Base-by-base conservation (phyloP, 30 jellyfish, hydroid and myxozoan genomes). In the Morbakka virulenta region DNA sequence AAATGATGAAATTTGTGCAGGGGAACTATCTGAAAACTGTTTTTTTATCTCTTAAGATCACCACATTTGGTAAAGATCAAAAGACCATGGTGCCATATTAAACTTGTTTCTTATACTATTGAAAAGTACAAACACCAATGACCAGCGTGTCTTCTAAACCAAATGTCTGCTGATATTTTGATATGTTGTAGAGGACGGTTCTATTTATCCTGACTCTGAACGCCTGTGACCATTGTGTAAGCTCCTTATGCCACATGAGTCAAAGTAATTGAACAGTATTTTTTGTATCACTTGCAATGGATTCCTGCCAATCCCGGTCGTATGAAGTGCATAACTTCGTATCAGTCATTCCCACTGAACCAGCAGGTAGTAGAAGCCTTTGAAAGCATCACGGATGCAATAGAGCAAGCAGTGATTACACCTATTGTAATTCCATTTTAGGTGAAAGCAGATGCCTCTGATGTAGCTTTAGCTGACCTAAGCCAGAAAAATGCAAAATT, bases 31-130 rank as follows among this genome's bases (percentile, higher is more conserved):
- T 80, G 20, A 61, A 35, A 11, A 78, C 31, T 36, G 49, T 62
- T 32, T 80, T 41, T 66, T 63, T 87, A 25, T 85, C 66, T 53
- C 9, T 77, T 13, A 87, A 85, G 48, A 28, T 85, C 21, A 76
- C 93, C n/a, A 28, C 77, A 25, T 77, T 81, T 61, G 96, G 87
- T 20, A 52, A 36, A 57, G 32, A 62, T 52, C 95, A 87, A 67
- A 51, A 32, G 87, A 77, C 17, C 96, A 85, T 63, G 95, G 72
- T 57, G 82, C 57, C 14, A 78, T 67, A 50, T 69, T 86, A 23
- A 51, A 36, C 27, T 65, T 52, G 52, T 79, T 86, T 79, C 80
- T 53, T 52, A 73, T 31, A 33, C 48, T 51, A 35, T 17, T 63
- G 23, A 69, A 86, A 51, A 49, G 78, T 26, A 53, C 73, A 1